A percentile compares a stretch with the other conserved stretches of the same genome.
Conservation (phyloP, 2,888 invertebrate genomes). For the Agrotis puta region DNA sequence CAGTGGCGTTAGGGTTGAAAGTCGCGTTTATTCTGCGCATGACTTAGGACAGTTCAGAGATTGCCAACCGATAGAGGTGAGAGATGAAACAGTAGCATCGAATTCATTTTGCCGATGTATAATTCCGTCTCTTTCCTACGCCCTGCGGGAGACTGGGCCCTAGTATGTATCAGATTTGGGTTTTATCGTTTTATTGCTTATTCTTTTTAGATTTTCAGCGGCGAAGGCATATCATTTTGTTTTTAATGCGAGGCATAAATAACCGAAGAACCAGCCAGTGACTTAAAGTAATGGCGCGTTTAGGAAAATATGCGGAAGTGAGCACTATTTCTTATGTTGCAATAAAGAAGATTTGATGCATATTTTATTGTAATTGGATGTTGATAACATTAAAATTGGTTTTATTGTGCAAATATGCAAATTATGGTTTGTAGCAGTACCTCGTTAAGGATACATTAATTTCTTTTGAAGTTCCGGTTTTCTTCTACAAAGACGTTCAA, state of each 20-base stretch:
- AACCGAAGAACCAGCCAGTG: conserved; percentile 85
- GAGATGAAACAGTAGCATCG: conserved; percentile 91
- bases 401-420: conserved; percentile 32
- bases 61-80: conserved; percentile 90
- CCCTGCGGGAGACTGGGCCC: conserved; percentile 88
- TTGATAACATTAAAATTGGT: conserved; percentile 55
- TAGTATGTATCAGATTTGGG: conserved; percentile 91
- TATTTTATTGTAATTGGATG: conserved; percentile 62
- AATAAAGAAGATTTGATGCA: conserved; percentile 62
- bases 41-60: conserved; percentile 90
- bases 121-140: conserved; percentile 85
- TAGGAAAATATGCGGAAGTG: conserved; percentile 86
- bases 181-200: conserved; percentile 91
- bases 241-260: conserved; percentile 90
- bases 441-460: neutral
- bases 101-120: conserved; percentile 89
- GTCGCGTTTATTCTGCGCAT: conserved; percentile 79
- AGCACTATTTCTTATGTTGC: conserved; percentile 78
- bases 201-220: conserved; percentile 91
- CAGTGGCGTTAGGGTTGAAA: conserved; percentile 80
- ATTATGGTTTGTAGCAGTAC: conserved; percentile 4
- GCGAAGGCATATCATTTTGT: conserved; percentile 91
- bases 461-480: neutral
- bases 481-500: neutral
- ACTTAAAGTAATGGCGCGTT: conserved; percentile 87